phyloP scores from a whole-genome alignment of 2,888 invertebrate species.

The Parascotia fuliginaria region DNA sequence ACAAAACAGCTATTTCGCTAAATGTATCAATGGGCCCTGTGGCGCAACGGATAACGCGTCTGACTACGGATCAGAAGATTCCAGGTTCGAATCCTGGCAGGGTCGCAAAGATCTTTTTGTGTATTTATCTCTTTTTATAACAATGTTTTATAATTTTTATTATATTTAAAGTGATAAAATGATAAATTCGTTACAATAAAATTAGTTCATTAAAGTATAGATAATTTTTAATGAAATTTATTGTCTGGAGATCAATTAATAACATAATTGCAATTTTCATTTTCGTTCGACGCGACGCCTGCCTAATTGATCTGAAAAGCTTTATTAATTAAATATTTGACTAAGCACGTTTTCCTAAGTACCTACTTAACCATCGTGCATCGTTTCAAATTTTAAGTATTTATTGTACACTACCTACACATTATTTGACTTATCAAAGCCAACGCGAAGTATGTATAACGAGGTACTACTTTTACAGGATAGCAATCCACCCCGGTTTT shows the following conservation, averaged over 20 bases:
- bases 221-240: constrained; percentile 25
- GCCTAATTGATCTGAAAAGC: constrained; percentile 14
- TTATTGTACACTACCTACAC: no score
- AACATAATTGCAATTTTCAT: not conserved
- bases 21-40: constrained; percentile 73
- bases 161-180: no score
- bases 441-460: no score
- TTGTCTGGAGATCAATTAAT: not conserved
- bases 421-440: no score
- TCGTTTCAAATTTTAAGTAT: no score
- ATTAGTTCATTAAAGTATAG: constrained; percentile 11
- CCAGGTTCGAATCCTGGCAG: constrained; percentile 89
- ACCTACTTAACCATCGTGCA: no score
- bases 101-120: constrained; percentile 65
- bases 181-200: no score
- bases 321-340: constrained; percentile 3
- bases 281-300: not conserved
- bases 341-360: not conserved
- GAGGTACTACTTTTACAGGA: no score
- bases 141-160: not conserved
- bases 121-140: constrained; percentile 12
- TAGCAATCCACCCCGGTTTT: no score
- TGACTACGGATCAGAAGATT: constrained; percentile 90
- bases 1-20: constrained; percentile 27
- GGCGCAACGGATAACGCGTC: constrained; percentile 90